These are phyloP conservation scores for Agrypnus murinus DNA, from an alignment of 2,888 invertebrate species.

Conservation along the genomic window DNA sequence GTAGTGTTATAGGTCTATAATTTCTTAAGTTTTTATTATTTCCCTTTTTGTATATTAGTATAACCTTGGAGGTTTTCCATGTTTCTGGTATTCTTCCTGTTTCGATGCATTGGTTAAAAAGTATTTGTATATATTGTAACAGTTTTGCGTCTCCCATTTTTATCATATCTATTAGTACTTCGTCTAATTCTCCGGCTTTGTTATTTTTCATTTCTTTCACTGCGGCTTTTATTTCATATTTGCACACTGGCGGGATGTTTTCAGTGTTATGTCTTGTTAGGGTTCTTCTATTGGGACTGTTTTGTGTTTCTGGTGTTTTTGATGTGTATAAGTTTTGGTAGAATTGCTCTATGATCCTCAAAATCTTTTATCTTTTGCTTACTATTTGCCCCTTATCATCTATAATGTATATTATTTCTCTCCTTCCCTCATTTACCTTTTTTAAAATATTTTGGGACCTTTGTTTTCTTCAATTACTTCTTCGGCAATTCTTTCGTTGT, in stretches of 20 bases:
- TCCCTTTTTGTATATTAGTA: not conserved
- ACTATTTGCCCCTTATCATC: slow-evolving; percentile 11
- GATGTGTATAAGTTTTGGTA: slow-evolving; percentile 4
- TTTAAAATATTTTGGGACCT: too few species aligned
- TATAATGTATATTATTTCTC: slow-evolving; percentile 13
- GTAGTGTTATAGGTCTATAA: slow-evolving; percentile 15
- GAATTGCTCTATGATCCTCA: not conserved
- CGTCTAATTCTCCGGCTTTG: not conserved
- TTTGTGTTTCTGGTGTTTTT: not conserved
- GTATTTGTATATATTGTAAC: not conserved
- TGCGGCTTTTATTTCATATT: slow-evolving; percentile 10
- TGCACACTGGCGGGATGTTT: not conserved
- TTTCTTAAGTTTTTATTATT: not conserved
- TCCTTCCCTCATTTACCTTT: too few species aligned
- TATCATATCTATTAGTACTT: slow-evolving; percentile 1
- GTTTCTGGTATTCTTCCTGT: not conserved
- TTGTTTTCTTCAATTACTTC: too few species aligned
- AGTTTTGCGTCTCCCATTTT: slow-evolving; percentile 12
- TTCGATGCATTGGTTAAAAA: slow-evolving; percentile 2
- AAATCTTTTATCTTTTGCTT: not conserved
- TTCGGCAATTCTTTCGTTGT: not conserved
- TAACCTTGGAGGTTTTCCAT: slow-evolving; percentile 2
- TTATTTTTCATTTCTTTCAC: slow-evolving; percentile 3
- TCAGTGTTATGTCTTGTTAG: slow-evolving; percentile 11
- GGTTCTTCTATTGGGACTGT: slow-evolving; percentile 8